These are phyloP conservation scores for Eurypyga helias DNA, from an alignment of 2,113 vertebrate genomes.

Conservation along the genomic window DNA sequence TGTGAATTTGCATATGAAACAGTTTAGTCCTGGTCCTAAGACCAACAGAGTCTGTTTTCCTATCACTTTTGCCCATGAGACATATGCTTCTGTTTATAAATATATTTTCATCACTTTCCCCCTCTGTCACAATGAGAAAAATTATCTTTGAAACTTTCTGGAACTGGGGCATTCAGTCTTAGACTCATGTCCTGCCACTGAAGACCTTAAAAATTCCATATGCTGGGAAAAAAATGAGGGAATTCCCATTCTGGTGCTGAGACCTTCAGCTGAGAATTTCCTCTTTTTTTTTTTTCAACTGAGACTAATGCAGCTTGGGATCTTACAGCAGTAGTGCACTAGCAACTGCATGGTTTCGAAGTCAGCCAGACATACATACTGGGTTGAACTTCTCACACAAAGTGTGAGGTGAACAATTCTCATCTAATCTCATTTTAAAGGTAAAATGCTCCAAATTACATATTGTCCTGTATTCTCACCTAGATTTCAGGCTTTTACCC, in stretches of 20 bases:
- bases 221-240: neutral
- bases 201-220: neutral
- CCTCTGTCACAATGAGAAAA: fast-evolving
- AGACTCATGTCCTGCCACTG: neutral
- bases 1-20: neutral
- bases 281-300: neutral
- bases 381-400: neutral
- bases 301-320: neutral
- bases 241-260: neutral
- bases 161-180: neutral
- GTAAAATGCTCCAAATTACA: neutral
- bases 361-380: neutral
- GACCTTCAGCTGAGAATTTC: neutral
- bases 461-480: neutral
- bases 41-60: neutral
- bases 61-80: neutral
- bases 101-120: neutral
- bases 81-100: neutral
- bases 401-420: neutral
- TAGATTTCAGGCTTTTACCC: neutral
- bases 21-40: neutral
- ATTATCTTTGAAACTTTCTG: neutral
- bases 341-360: neutral
- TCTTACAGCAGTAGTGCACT: neutral
- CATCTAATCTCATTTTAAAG: neutral